Percentiles rank a stretch among this genome's conserved stretches.
phyloP scores from a whole-genome alignment of 2,113 vertebrate species.

The human (Homo sapiens) region DNA sequence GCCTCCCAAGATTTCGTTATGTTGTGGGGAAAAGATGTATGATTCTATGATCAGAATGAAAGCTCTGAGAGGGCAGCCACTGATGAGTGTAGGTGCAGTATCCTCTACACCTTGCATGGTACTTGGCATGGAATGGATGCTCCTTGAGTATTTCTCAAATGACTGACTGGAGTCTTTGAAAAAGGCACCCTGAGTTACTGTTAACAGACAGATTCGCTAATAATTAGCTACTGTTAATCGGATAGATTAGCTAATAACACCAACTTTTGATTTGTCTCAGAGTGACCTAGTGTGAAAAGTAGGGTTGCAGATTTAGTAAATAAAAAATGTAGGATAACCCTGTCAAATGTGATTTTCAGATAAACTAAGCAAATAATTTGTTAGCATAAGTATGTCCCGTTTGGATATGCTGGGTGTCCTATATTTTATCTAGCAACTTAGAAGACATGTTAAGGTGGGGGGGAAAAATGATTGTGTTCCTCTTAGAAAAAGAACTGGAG shows the following conservation, averaged over 20 bases:
- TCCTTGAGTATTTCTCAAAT: accelerated
- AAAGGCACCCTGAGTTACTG: not conserved
- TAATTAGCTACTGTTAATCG: not conserved
- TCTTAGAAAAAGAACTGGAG: not conserved
- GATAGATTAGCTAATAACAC: not conserved
- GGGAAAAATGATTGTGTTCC: not conserved
- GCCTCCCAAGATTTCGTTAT: not conserved
- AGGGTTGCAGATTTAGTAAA: not conserved
- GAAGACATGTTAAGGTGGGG: not conserved
- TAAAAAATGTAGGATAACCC: not conserved
- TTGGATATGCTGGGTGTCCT: not conserved
- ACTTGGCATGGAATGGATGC: accelerated
- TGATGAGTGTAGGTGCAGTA: accelerated
- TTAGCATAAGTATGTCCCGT: not conserved
- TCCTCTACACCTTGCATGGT: accelerated
- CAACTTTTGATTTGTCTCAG: not conserved
- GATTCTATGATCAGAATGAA: not conserved
- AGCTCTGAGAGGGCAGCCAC: not conserved
- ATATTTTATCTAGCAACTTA: not conserved
- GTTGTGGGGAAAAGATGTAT: not conserved
- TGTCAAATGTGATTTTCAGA: not conserved
- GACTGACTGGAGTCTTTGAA: not conserved
- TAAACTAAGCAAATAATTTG: not conserved
- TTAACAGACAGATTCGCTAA: not conserved
- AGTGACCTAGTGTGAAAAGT: not conserved